Evolutionary conservation across 2,888 invertebrate genomes (phyloP).

Genomic region (Eupithecia inturbata): DNA sequence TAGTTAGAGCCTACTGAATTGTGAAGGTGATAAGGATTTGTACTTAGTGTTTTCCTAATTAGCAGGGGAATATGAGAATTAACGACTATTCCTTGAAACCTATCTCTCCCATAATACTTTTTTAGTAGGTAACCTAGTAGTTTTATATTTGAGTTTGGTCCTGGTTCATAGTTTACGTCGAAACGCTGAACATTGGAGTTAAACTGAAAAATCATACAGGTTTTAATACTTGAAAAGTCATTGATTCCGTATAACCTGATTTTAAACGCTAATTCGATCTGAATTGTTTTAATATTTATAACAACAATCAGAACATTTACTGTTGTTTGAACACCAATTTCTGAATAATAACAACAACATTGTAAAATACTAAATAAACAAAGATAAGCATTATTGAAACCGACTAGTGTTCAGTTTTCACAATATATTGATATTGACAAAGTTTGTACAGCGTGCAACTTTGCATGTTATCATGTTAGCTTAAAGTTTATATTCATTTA

Average conservation of each 20-base stretch:
- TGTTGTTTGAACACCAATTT: conserved; percentile 9
- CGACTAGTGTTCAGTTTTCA: conserved; percentile 54
- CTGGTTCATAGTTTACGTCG: neutral
- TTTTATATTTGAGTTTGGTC: neutral
- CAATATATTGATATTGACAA: conserved; percentile 63
- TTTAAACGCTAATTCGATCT: neutral
- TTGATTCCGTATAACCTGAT: neutral
- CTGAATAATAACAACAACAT: conserved; percentile 19
- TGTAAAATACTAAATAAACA: conserved; percentile 25
- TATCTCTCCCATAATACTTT: neutral
- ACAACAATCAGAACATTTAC: conserved; percentile 8
- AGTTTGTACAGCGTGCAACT: conserved; percentile 50
- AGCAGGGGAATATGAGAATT: neutral
- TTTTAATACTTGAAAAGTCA: neutral
- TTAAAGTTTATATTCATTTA: conserved; percentile 53
- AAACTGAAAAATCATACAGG: neutral
- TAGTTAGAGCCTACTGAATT: conserved; percentile 44
- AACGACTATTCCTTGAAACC: neutral
- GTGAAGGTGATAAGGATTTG: conserved; percentile 40
- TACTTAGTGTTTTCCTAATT: conserved; percentile 27
- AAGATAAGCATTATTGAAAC: conserved; percentile 55
- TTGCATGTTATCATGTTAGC: conserved; percentile 46
- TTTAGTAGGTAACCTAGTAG: neutral
- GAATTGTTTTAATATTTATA: conserved; percentile 1
- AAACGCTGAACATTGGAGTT: neutral